A percentile compares a stretch with the other conserved stretches of the same genome.
Evolutionary conservation across 2,113 vertebrate genomes (phyloP).

Genomic region (Megatriorchis doriae): DNA sequence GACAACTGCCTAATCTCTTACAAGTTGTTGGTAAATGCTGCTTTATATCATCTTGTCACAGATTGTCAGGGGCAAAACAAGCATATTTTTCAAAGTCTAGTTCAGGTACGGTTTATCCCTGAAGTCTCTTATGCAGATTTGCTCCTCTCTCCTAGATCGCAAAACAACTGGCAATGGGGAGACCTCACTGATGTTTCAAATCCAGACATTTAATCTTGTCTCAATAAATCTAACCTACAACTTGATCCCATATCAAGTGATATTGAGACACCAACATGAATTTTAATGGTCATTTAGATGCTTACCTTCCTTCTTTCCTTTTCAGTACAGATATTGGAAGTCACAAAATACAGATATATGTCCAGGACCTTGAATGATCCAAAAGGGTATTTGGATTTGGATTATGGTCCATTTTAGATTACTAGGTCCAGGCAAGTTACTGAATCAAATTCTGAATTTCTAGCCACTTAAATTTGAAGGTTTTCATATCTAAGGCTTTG

Average conservation of each 20-base stretch:
- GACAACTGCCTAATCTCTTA: constrained; percentile 1
- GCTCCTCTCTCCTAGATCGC: neutral
- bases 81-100: neutral
- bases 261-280: neutral
- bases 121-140: neutral
- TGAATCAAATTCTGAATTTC: neutral
- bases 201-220: neutral
- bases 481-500: neutral
- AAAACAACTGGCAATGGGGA: neutral
- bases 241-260: neutral
- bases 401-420: neutral
- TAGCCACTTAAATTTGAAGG: neutral
- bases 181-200: neutral
- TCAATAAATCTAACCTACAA: neutral
- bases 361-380: neutral
- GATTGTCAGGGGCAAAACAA: neutral
- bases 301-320: neutral
- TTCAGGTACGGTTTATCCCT: neutral
- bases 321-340: neutral
- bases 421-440: neutral
- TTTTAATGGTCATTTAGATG: neutral
- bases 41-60: constrained; percentile 8
- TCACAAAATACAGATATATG: neutral
- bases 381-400: neutral
- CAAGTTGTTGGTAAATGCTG: neutral